Conservation (phyloP, 2,113 vertebrate species). For the Muscicapa adusta region DNA sequence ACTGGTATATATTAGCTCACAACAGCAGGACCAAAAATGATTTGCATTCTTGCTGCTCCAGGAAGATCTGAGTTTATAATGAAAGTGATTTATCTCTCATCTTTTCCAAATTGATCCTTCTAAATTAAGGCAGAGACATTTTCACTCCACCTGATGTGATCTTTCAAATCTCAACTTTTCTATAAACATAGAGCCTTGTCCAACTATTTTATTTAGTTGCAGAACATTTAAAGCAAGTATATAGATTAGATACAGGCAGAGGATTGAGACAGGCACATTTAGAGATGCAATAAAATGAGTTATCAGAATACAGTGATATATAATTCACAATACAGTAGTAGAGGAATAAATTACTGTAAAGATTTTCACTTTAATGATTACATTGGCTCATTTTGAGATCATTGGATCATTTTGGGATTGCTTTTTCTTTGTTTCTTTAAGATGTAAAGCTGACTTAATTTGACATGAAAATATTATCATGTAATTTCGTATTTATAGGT, state of each 20-base stretch:
- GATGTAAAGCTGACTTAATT: neutral
- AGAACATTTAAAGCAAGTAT: constrained; percentile 11
- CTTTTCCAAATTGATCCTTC: constrained; percentile 47
- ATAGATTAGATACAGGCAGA: neutral
- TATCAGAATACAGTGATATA: neutral
- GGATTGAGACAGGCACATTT: neutral
- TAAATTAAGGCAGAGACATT: constrained; percentile 59
- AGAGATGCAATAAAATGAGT: neutral
- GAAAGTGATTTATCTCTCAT: constrained; percentile 58
- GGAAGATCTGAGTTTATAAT: constrained; percentile 42
- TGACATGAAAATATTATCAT: neutral
- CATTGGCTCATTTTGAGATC: neutral
- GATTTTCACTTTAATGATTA: neutral
- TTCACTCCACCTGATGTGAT: constrained; percentile 26
- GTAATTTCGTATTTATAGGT: neutral
- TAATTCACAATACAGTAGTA: neutral
- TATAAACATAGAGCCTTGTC: neutral
- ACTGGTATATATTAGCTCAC: constrained; percentile 38
- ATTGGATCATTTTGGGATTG: neutral
- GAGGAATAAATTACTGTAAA: neutral
- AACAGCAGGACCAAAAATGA: constrained; percentile 30
- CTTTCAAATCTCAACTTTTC: constrained; percentile 31
- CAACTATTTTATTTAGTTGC: constrained; percentile 10
- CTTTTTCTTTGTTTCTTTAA: neutral
- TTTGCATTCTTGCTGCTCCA: constrained; percentile 4